Evolutionary conservation across 2,888 invertebrate genomes (phyloP).

Genomic region (Perithous albicinctus): DNA sequence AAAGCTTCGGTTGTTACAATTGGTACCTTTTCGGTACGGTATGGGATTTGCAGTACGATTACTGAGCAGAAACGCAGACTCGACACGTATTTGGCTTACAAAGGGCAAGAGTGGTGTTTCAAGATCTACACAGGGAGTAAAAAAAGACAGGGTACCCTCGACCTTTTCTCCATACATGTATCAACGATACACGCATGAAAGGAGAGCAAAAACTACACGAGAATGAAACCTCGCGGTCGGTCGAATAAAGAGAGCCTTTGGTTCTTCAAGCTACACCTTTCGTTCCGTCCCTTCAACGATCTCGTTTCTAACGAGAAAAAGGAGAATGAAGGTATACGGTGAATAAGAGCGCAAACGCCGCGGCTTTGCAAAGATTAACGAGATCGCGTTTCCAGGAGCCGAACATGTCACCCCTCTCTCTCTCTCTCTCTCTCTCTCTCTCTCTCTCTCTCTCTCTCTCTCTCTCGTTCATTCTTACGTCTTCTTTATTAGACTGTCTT

Average conservation of each 20-base stretch:
- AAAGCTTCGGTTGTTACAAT: not conserved
- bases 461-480: constrained; percentile 7
- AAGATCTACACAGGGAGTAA: not conserved
- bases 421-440: too few relatives aligned
- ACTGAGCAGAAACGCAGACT: not conserved
- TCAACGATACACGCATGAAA: constrained; percentile 12
- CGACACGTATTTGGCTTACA: constrained; percentile 4
- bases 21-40: not conserved
- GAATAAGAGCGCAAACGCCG: constrained; percentile 8
- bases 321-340: constrained; percentile 7
- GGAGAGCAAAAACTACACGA: not conserved
- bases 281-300: constrained; percentile 2
- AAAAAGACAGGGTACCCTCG: not conserved
- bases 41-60: not conserved
- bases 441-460: constrained; percentile 7
- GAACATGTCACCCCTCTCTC: constrained; percentile 8
- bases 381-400: constrained; percentile 18
- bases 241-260: not conserved
- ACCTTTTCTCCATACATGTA: not conserved
- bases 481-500: constrained; percentile 14
- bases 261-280: not conserved
- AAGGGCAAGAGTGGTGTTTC: not conserved
- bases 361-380: constrained; percentile 35
- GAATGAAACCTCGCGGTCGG: not conserved
- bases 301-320: constrained; percentile 25